Evolutionary conservation across 1,140 invertebrate species (phyloP), one percentile per base, ranked within the genome.

Genomic region (Argopecten irradians): DNA sequence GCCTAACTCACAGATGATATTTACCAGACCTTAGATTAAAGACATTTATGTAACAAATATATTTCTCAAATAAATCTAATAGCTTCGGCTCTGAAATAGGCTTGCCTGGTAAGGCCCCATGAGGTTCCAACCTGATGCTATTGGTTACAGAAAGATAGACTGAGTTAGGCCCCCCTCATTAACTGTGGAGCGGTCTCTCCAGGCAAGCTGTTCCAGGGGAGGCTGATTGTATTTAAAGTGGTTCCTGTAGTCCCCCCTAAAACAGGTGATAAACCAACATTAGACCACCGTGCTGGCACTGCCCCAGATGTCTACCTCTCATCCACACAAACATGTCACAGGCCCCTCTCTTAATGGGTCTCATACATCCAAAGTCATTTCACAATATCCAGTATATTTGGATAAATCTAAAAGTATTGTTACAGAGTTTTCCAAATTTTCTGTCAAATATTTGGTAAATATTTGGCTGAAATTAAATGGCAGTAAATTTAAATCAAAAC

Each of bases 21-120:
- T 71, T 1, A 16, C 55, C 55, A 71, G 55, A 71, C 7, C 8
- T 71, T 7, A 71, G 55, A 71, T 71, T 71, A 28, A n/a, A 71
- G 55, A 71, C 55, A 71, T 71, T 71, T 71, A 71, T 71, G 55
- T 71, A 71, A 71, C 55, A 71, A 71, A 71, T 71, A 71, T 71
- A 71, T 71, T 71, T 71, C 55, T 71, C n/a, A 71, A 71, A 71
- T 71, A 71, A 71, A 71, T 71, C 55, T 71, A 71, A 71, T 71
- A 71, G 55, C 55, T 28, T 71, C 14, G n/a, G 55, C 55, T 71
- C 55, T 71, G 16, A 71, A 71, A 71, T 71, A 71, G 55, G 55
- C 28, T n/a, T 71, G 55, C 55, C 14, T 5, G 3, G 14, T 11
- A 46, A 46, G 36, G 43, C 43, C 43, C 55, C 55, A 28, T 71